phyloP scores from a whole-genome alignment of 1,140 invertebrate genomes.

The Steinernema feltiae region DNA sequence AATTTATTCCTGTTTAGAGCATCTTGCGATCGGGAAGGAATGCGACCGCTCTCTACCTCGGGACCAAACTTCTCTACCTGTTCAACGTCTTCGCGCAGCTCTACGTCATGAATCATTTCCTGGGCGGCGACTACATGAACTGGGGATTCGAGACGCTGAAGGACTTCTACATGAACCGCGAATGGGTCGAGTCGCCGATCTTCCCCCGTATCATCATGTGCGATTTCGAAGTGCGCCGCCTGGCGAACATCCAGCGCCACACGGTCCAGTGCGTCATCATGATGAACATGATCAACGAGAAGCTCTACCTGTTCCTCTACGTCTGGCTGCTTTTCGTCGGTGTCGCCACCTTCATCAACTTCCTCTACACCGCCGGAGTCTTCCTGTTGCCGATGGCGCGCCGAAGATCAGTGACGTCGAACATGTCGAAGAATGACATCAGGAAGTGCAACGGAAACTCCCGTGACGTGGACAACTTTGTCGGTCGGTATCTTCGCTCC shows the following conservation, averaged over 20 bases:
- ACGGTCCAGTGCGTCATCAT: slow-evolving; percentile 55
- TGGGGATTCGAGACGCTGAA: slow-evolving; percentile 58
- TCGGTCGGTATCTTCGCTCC: slow-evolving; percentile 29
- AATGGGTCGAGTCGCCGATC: slow-evolving; percentile 33
- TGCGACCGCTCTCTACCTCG: slow-evolving; percentile 60
- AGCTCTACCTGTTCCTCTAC: slow-evolving; percentile 53
- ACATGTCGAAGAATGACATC: not conserved
- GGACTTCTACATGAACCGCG: slow-evolving; percentile 34
- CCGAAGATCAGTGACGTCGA: not conserved
- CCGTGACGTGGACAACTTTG: slow-evolving; percentile 38
- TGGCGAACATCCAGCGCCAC: slow-evolving; percentile 47
- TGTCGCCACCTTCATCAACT: slow-evolving; percentile 45
- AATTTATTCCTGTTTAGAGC: slow-evolving; percentile 10
- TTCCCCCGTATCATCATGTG: slow-evolving; percentile 35
- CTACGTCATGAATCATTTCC: slow-evolving; percentile 61
- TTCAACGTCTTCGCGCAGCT: slow-evolving; percentile 61
- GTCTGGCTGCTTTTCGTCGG: slow-evolving; percentile 51
- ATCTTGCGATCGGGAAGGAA: slow-evolving; percentile 45
- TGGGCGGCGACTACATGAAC: slow-evolving; percentile 60
- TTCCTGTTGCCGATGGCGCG: not conserved
- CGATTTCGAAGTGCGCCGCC: slow-evolving; percentile 29
- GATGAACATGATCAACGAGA: slow-evolving; percentile 57
- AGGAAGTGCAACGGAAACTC: not conserved
- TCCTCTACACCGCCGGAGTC: slow-evolving; percentile 46
- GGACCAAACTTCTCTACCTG: slow-evolving; percentile 61